Percentiles rank a stretch among this genome's conserved stretches.
Conservation (phyloP, 2,888 invertebrate species). For the Meteorus colon region DNA sequence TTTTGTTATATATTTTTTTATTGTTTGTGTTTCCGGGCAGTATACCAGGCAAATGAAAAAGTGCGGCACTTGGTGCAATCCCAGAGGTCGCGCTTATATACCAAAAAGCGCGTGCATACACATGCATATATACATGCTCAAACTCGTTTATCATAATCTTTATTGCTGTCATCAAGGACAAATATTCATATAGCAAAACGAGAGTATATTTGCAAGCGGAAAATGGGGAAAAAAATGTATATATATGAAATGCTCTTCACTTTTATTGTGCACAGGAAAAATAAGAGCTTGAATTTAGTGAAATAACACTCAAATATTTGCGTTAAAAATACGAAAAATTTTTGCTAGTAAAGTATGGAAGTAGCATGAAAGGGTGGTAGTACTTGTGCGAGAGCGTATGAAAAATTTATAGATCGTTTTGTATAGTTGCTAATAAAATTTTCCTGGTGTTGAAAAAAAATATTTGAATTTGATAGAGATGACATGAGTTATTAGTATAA, state of each 20-base stretch:
- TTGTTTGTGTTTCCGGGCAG: constrained; percentile 11
- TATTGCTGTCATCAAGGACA: constrained; percentile 60
- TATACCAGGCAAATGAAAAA: constrained; percentile 42
- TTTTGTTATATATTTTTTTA: not conserved
- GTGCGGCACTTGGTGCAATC: constrained; percentile 20
- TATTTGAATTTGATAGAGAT: no score
- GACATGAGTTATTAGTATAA: no score
- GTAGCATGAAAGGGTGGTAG: not conserved
- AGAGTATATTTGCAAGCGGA: constrained; percentile 51
- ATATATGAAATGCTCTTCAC: constrained; percentile 47
- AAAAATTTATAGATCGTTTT: no score
- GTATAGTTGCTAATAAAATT: no score
- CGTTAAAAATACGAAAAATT: no score
- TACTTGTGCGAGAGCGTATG: no score
- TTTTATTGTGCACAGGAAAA: constrained; percentile 47
- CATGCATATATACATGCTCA: constrained; percentile 2
- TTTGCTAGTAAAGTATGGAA: not conserved
- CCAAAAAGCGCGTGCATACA: constrained; percentile 48
- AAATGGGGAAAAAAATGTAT: constrained; percentile 45
- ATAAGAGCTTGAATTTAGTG: no score
- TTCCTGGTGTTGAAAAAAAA: no score
- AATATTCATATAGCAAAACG: constrained; percentile 51
- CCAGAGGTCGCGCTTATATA: constrained; percentile 8
- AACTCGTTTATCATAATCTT: constrained; percentile 70
- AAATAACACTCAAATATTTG: no score